Evolutionary conservation across 92 coral and sea anemone species (phyloP).

Genomic region (Porites divaricata): DNA sequence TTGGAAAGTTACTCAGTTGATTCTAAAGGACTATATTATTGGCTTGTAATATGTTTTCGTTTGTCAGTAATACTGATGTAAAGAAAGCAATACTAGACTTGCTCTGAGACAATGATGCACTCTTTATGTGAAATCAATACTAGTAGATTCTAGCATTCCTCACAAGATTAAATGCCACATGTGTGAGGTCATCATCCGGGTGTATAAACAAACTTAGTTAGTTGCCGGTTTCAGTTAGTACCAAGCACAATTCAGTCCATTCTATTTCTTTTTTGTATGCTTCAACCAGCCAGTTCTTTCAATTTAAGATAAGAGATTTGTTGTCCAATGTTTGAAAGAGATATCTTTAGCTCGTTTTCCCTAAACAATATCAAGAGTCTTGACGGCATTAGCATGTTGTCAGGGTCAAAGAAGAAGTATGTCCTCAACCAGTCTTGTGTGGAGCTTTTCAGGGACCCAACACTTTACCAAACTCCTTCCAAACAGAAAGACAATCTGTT

Average conservation of each 20-base stretch:
- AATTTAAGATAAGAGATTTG: not conserved
- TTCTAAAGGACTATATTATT: not conserved
- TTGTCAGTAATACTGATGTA: not conserved
- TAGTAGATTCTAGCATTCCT: constrained; percentile 5
- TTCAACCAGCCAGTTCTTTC: not conserved
- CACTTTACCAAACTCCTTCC: not conserved
- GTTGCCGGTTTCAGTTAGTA: constrained; percentile 1
- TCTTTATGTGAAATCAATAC: constrained; percentile 23
- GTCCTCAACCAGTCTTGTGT: constrained; percentile 11
- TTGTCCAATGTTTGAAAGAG: not conserved
- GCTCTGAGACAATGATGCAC: not conserved
- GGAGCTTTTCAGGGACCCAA: not conserved
- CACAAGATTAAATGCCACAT: constrained; percentile 5
- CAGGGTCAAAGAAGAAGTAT: constrained; percentile 25
- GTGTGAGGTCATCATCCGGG: constrained; percentile 23
- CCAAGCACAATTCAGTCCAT: not conserved
- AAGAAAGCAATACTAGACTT: not conserved
- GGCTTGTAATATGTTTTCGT: not conserved
- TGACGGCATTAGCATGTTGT: constrained; percentile 7
- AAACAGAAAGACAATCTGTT: constrained; percentile 12
- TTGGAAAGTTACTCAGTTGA: not conserved
- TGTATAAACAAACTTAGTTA: not conserved
- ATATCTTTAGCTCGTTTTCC: not conserved
- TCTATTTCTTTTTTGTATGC: not conserved
- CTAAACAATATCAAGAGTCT: constrained; percentile 1